phyloP scores from a whole-genome alignment of 1,140 invertebrate genomes.

The Akabosia matsudoensis region DNA sequence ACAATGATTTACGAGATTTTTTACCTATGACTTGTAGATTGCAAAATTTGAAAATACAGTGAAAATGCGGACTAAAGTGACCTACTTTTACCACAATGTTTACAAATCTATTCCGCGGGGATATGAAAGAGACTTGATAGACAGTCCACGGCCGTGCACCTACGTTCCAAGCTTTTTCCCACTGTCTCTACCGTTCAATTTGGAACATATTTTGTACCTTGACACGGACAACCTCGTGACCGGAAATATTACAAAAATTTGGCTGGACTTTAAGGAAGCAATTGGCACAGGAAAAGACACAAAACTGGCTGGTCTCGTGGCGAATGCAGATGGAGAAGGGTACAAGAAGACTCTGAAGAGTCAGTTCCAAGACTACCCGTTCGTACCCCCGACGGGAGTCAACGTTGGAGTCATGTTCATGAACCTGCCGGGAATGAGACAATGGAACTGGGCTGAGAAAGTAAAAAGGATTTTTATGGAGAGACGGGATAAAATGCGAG shows the following conservation, averaged over 20 bases:
- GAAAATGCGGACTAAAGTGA: too few species aligned
- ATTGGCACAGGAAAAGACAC: background rate
- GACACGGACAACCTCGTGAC: background rate
- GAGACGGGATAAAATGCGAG: background rate
- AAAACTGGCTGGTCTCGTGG: background rate
- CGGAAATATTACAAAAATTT: background rate
- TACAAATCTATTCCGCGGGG: background rate
- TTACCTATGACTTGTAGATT: background rate
- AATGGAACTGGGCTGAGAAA: background rate
- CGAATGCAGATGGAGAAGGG: background rate
- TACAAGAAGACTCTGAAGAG: background rate
- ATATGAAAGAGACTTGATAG: background rate
- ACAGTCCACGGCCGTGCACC: background rate
- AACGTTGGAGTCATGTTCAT: conserved; percentile 4
- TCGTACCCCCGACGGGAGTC: background rate
- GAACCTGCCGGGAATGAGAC: background rate
- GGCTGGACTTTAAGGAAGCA: background rate
- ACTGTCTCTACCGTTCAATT: background rate
- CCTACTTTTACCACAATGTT: background rate
- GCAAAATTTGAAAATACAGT: too few species aligned
- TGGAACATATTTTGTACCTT: background rate
- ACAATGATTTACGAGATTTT: background rate
- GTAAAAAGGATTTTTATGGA: background rate
- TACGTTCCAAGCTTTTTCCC: background rate
- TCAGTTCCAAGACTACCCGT: background rate